Base-by-base conservation (phyloP, 2,113 vertebrate species). In the Notechis scutatus region DNA sequence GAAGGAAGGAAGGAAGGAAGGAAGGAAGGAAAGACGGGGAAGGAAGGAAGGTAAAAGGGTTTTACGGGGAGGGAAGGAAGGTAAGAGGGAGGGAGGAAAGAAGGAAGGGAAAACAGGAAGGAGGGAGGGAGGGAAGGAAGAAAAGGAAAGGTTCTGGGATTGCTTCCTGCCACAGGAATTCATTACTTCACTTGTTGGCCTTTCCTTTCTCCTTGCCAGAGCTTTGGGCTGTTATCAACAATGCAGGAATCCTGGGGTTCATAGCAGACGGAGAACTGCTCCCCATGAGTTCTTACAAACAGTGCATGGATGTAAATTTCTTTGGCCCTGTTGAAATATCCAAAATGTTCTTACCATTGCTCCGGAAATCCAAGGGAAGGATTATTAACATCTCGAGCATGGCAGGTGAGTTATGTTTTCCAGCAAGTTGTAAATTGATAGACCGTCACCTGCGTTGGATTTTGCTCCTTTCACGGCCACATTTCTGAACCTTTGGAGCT, bases 181-280 rank as follows among this genome's bases (percentile, higher is more conserved):
- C n/a, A 20, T 39, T 42, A 42, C 4, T 15, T 42, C 20, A 55
- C 52, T 42, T 10, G 24, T 20, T 11, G 69, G 14, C 3, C n/a
- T 2, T 92, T 95, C 74, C 93, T 42, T 95, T 47, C n/a, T 94
- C 91, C 74, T 34, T 39, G 3, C 21, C 95, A 99, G 99, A 98
- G 3, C 96, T 99, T 24, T 99, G 99, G 99, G 98, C 97, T 26
- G 3, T 99, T 0, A 97, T 99, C 95, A 99, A 99, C 96, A 99
- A 99, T 0, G 98, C 99, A 0, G 98, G 99, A 0, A 4, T 99
- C 92, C 88, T 99, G 4, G 96, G 96, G 15, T 98, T 97, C 10
- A 85, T 97, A 0, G 95, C 91, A 0, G 98, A 99, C 0, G 98
- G 96, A 0, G 99, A 99, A 96, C 97, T 99, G 95, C 96, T 98